Conservation (phyloP, 92 coral and sea anemone genomes). For the Scolanthus callimorphus region DNA sequence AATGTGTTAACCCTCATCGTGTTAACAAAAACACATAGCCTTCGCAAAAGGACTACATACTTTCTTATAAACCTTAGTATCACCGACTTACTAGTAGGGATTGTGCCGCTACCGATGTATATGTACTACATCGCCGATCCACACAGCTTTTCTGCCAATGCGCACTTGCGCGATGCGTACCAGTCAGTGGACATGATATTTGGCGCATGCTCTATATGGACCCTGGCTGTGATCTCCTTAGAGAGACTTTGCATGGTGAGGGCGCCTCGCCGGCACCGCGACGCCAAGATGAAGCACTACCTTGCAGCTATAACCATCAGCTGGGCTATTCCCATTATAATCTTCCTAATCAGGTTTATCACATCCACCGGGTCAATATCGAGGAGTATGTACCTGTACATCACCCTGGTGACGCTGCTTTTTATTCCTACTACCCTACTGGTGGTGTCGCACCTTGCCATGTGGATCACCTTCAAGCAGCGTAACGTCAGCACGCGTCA, state of each 20-base stretch:
- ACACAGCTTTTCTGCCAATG: not conserved
- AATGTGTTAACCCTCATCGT: slow-evolving; percentile 27
- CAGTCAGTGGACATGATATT: slow-evolving; percentile 34
- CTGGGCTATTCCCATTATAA: slow-evolving; percentile 20
- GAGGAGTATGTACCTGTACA: slow-evolving; percentile 14
- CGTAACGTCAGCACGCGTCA: slow-evolving; percentile 19
- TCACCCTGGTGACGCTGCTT: slow-evolving; percentile 13
- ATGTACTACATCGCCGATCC: slow-evolving; percentile 15
- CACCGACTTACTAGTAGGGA: slow-evolving; percentile 27
- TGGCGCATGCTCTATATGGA: slow-evolving; percentile 42
- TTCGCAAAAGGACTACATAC: slow-evolving; percentile 24
- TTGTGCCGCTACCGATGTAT: slow-evolving; percentile 28
- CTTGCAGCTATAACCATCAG: slow-evolving; percentile 23
- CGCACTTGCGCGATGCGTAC: not conserved
- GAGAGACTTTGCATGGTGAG: slow-evolving; percentile 23
- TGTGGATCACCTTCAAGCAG: slow-evolving; percentile 23
- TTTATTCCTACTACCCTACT: slow-evolving; percentile 29
- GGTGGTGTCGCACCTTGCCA: slow-evolving; percentile 23
- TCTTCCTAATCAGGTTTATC: slow-evolving; percentile 3
- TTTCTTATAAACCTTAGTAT: slow-evolving; percentile 24
- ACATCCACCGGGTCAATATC: slow-evolving; percentile 13
- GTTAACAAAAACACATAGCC: slow-evolving; percentile 15
- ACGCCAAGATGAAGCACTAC: slow-evolving; percentile 9
- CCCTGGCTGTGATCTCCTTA: slow-evolving; percentile 31
- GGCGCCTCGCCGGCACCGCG: slow-evolving; percentile 20